Conservation (phyloP, 2,113 vertebrate species). For the Archilochus colubris region DNA sequence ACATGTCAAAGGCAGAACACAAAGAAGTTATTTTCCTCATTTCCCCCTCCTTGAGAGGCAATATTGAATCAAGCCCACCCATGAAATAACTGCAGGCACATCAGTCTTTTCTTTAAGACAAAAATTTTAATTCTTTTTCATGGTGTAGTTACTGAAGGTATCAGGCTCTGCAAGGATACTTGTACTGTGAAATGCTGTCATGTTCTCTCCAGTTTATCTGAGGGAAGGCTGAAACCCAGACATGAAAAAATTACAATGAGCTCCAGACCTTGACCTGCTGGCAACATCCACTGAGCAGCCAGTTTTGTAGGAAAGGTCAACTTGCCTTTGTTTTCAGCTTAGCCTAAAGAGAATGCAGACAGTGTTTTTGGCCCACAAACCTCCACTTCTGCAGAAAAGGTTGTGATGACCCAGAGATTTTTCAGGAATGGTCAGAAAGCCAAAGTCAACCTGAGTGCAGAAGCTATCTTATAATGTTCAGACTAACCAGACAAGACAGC, state of each 20-base stretch:
- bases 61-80: not conserved
- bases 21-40: not conserved
- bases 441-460: not conserved
- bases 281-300: not conserved
- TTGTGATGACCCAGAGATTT: not conserved
- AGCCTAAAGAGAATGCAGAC: not conserved
- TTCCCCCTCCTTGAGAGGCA: not conserved
- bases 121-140: not conserved
- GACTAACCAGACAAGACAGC: not conserved
- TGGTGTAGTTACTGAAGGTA: not conserved
- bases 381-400: not conserved
- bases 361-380: not conserved
- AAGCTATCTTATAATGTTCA: not conserved
- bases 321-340: constrained; percentile 7
- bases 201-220: not conserved
- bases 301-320: not conserved
- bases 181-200: not conserved
- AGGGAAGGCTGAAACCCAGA: not conserved
- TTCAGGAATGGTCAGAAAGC: not conserved
- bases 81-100: not conserved
- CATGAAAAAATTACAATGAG: not conserved
- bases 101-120: not conserved
- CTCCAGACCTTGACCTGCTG: not conserved
- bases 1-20: not conserved
- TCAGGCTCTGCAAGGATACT: not conserved